phyloP scores from a whole-genome alignment of 2,888 invertebrate genomes.

The Melieria crassipennis region DNA sequence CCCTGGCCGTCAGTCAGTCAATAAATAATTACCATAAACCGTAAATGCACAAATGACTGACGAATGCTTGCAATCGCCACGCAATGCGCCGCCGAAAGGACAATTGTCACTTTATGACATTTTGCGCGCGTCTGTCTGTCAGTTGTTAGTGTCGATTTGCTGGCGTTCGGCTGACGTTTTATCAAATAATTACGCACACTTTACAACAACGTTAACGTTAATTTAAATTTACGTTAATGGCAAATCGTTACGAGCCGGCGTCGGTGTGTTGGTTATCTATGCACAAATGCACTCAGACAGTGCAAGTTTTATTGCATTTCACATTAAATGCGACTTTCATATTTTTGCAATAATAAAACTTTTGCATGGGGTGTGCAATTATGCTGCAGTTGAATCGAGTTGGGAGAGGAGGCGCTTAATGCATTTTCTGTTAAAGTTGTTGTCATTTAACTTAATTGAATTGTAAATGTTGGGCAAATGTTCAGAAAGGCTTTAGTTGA shows the following conservation, averaged over 20 bases:
- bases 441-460: too few relatives aligned
- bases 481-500: too few relatives aligned
- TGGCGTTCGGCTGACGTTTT: constrained; percentile 26
- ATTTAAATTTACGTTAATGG: constrained; percentile 39
- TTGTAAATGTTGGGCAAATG: too few relatives aligned
- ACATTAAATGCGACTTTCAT: neutral
- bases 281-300: neutral
- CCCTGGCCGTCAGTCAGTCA: constrained; percentile 29
- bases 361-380: too few relatives aligned
- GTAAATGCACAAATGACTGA: neutral
- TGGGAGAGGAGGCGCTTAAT: too few relatives aligned
- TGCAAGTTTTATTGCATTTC: neutral
- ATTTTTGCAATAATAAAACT: neutral
- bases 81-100: neutral
- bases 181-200: constrained; percentile 30
- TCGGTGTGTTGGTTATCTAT: neutral
- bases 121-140: constrained; percentile 33
- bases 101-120: constrained; percentile 43
- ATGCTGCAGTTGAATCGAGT: too few relatives aligned
- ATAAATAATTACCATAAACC: constrained; percentile 45
- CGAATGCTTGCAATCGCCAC: constrained; percentile 8
- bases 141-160: constrained; percentile 16
- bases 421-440: too few relatives aligned
- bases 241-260: constrained; percentile 33
- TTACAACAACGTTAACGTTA: constrained; percentile 31